These are phyloP conservation scores for Steinernema khuongi DNA, from an alignment of 1,140 invertebrate species.

Conservation along the genomic window DNA sequence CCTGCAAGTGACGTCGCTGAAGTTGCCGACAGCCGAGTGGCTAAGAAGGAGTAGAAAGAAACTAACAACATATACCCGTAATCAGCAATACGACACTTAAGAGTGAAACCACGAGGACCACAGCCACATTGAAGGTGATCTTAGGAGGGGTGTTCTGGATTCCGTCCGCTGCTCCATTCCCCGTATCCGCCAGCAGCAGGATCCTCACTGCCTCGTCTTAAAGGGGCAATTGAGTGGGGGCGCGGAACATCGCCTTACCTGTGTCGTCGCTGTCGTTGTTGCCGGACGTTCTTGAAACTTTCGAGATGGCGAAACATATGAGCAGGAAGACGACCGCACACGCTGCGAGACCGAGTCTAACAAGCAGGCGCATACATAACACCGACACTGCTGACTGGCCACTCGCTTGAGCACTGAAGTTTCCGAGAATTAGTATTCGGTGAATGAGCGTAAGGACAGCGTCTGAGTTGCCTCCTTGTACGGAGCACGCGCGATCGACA, in stretches of 20 bases:
- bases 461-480: too few relatives aligned
- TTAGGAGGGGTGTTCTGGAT: conserved; percentile 21
- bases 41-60: background rate
- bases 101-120: conserved; percentile 32
- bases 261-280: conserved; percentile 17
- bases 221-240: background rate
- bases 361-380: conserved; percentile 38
- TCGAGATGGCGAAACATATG: conserved; percentile 13
- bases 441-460: background rate
- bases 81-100: conserved; percentile 31
- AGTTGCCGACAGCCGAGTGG: background rate
- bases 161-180: background rate
- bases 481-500: too few relatives aligned
- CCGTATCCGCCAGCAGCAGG: conserved; percentile 7
- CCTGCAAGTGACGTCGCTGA: background rate
- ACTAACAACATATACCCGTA: conserved; percentile 39
- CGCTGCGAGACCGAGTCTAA: conserved; percentile 25
- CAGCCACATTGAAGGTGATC: conserved; percentile 32
- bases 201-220: conserved; percentile 11
- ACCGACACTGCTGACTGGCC: background rate
- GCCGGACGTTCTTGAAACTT: conserved; percentile 14
- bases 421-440: background rate
- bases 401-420: background rate
- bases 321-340: conserved; percentile 25
- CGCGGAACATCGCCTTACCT: background rate